phyloP scores from a whole-genome alignment of 2,888 invertebrate genomes.

The Axea sp. region DNA sequence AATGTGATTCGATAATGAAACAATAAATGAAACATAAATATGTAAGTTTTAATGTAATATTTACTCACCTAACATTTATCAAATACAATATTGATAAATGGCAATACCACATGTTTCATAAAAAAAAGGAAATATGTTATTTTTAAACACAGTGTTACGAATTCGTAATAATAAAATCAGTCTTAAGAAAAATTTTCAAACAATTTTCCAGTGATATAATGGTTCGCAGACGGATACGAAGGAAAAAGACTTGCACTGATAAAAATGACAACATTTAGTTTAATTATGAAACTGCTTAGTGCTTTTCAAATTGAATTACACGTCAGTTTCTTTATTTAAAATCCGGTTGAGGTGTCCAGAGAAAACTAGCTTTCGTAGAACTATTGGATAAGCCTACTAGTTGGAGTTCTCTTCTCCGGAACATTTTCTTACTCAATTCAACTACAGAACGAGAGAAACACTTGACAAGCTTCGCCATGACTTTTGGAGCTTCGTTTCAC shows the following conservation, averaged over 20 bases:
- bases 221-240: slow-evolving; percentile 37
- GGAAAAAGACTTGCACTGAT: slow-evolving; percentile 49
- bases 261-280: slow-evolving; percentile 26
- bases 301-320: slow-evolving; percentile 22
- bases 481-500: slow-evolving; percentile 75
- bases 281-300: slow-evolving; percentile 11
- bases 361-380: slow-evolving; percentile 28
- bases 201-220: slow-evolving; percentile 45
- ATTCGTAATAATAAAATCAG: not conserved
- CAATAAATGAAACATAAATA: no score
- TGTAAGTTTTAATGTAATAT: no score
- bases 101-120: slow-evolving; percentile 1
- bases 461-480: slow-evolving; percentile 73
- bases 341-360: slow-evolving; percentile 22
- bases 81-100: not conserved
- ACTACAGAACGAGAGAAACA: slow-evolving; percentile 15
- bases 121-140: no score
- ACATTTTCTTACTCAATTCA: slow-evolving; percentile 19
- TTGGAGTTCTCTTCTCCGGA: slow-evolving; percentile 28
- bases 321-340: slow-evolving; percentile 9
- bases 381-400: slow-evolving; percentile 30
- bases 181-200: not conserved
- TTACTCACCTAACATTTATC: no score
- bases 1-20: no score
- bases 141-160: slow-evolving; percentile 4